Evolutionary conservation across 2,113 vertebrate genomes (phyloP), one percentile per base, ranked within the genome.

Genomic region (Chloroceryle aenea): DNA sequence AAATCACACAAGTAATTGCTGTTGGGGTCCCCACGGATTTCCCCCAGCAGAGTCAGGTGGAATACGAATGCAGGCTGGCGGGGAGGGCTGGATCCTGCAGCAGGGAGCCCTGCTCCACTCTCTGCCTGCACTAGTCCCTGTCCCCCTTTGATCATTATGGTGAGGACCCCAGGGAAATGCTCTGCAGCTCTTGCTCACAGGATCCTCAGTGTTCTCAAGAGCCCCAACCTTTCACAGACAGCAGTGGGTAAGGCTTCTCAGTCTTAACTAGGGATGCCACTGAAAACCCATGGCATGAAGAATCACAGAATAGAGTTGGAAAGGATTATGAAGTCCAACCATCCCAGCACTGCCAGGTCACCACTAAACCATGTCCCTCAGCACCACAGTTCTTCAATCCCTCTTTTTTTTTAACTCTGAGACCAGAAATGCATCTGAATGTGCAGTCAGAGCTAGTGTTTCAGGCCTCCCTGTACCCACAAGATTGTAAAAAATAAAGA

Each of bases 1-100:
- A 99, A 99, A 99, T 98, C 98, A 97, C 98, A 98, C 98, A 98
- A 98, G 98, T 99, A 99, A 99, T 99, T 99, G 98, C 98, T 98
- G 98, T 97, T 47, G 97, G 95, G 97, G 97, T 98, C 98, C 96
- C 98, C 38, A 25, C 79, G 98, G 98, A 98, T 97, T 98, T 97
- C 98, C 98, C 97, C 96, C 95, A 96, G 98, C 97, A 98, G 95
- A 97, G 92, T 79, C 90, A 90, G 98, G 97, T 98, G 96, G 97
- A 98, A 98, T 98, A 98, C 59, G 97, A 98, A 98, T 98, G 98
- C 98, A 96, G 97, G 93, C 93, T 94, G 82, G 72, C 73, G 4
- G 50, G 66, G 61, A 93, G 85, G 91, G 83, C 64, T 79, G 94
- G 32, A 67, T 95, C 72, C 66, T 63, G 62, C 6, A 3, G 30